These are phyloP conservation scores for Lycodopsis pacificus DNA, from an alignment of 2,797 vertebrate species.

Conservation along the genomic window DNA sequence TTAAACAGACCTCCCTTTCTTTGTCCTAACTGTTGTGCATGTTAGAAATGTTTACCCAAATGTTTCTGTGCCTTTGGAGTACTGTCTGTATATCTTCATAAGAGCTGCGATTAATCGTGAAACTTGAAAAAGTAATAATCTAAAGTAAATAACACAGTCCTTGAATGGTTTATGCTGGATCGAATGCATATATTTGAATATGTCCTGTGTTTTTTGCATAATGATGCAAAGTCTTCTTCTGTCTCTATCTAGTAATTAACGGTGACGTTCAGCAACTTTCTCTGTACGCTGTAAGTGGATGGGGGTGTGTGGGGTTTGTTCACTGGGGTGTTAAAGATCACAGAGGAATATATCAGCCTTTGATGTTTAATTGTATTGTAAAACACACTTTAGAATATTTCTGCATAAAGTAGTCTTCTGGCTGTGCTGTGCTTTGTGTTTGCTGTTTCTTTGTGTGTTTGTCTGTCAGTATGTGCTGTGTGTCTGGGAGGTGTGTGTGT, in stretches of 20 bases:
- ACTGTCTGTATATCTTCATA: conserved; percentile 41
- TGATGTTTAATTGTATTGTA: conserved; percentile 91
- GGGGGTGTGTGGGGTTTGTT: conserved; percentile 79
- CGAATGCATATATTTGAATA: conserved; percentile 80
- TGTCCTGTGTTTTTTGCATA: conserved; percentile 81
- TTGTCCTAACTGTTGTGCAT: conserved; percentile 58
- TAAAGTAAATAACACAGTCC: conserved; percentile 73
- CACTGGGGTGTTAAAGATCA: conserved; percentile 85
- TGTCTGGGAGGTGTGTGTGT: conserved; percentile 64
- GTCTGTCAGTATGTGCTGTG: conserved; percentile 70
- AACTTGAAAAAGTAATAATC: conserved; percentile 64
- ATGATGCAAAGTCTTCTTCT: conserved; percentile 80
- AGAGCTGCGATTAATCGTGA: conserved; percentile 60
- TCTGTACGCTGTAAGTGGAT: conserved; percentile 78
- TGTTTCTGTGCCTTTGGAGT: conserved; percentile 48
- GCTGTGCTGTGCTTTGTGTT: conserved; percentile 81
- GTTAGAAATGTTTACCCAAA: conserved; percentile 52
- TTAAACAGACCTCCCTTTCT: conserved; percentile 54
- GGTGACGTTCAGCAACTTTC: conserved; percentile 84
- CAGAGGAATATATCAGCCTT: conserved; percentile 87
- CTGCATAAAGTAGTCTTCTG: conserved; percentile 85
- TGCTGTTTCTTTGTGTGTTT: conserved; percentile 81
- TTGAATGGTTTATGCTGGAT: conserved; percentile 73
- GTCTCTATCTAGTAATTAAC: conserved; percentile 87
- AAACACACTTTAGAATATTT: conserved; percentile 89